These are phyloP conservation scores for Automeris io DNA, from an alignment of 2,888 invertebrate species.

Conservation along the genomic window DNA sequence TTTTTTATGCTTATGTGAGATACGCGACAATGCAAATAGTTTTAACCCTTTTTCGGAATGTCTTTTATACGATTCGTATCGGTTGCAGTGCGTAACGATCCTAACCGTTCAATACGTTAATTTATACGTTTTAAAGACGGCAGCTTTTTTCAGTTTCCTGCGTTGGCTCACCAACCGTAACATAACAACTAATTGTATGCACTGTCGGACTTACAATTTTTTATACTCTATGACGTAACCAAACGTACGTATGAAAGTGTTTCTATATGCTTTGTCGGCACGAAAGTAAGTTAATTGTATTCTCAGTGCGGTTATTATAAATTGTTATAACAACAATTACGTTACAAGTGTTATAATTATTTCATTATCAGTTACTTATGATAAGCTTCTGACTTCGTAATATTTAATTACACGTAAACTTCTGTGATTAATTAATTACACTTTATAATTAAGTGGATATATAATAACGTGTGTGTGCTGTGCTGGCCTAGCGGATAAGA, in stretches of 20 bases:
- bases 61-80: not conserved
- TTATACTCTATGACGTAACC: slow-evolving; percentile 40
- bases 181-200: no score
- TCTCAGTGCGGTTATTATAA: slow-evolving; percentile 10
- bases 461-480: no score
- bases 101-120: slow-evolving; percentile 1
- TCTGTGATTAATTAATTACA: not conserved
- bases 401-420: not conserved
- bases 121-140: not conserved
- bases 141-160: slow-evolving; percentile 29
- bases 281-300: slow-evolving; percentile 63
- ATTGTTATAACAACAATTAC: slow-evolving; percentile 16
- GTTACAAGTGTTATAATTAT: not conserved
- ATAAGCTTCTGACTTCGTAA: not conserved
- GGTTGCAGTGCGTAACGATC: no score
- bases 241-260: slow-evolving; percentile 53
- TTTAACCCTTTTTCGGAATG: no score
- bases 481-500: no score
- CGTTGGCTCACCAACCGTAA: slow-evolving; percentile 28
- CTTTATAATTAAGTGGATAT: no score
- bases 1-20: no score
- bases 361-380: not conserved
- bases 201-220: slow-evolving; percentile 31
- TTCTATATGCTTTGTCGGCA: slow-evolving; percentile 40
- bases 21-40: no score